A percentile compares a stretch with the other conserved stretches of the same genome.
These are phyloP conservation scores for Myzus persicae DNA, from an alignment of 1,140 invertebrate genomes.

Conservation along the genomic window DNA sequence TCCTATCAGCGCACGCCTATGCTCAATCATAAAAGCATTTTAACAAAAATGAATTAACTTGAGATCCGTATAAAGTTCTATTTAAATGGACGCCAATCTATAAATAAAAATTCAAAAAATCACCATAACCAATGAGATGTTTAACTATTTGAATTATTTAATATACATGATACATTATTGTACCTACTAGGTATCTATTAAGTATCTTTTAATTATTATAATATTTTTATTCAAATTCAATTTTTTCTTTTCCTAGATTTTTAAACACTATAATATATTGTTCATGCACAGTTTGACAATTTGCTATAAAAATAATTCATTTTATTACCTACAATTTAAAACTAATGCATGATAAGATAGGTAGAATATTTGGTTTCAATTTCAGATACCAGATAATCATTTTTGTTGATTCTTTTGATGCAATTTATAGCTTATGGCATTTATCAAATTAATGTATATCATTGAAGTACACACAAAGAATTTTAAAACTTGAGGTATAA, in stretches of 20 bases:
- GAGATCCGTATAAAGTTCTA: not conserved
- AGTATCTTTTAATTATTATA: not conserved
- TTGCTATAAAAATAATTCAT: not conserved
- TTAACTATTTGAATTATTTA: not conserved
- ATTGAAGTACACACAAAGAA: not conserved
- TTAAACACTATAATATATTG: not conserved
- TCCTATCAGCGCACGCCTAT: conserved; percentile 39
- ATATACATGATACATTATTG: not conserved
- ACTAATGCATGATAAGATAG: not conserved
- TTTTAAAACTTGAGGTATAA: not conserved
- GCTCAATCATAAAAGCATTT: not conserved
- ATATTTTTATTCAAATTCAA: conserved; percentile 12
- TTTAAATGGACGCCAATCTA: conserved; percentile 3
- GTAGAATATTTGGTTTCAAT: not conserved
- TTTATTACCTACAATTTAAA: not conserved
- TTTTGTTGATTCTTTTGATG: not conserved
- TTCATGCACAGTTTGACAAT: not conserved
- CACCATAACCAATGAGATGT: not conserved
- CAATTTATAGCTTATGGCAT: not conserved
- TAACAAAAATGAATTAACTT: conserved; percentile 22
- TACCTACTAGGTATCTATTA: not conserved
- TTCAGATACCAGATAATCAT: not conserved
- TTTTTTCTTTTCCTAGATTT: not conserved
- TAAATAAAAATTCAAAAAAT: not conserved
- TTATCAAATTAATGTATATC: not conserved